Evolutionary conservation across 2,888 invertebrate species (phyloP).

Genomic region (Scelioninae gen. 1): DNA sequence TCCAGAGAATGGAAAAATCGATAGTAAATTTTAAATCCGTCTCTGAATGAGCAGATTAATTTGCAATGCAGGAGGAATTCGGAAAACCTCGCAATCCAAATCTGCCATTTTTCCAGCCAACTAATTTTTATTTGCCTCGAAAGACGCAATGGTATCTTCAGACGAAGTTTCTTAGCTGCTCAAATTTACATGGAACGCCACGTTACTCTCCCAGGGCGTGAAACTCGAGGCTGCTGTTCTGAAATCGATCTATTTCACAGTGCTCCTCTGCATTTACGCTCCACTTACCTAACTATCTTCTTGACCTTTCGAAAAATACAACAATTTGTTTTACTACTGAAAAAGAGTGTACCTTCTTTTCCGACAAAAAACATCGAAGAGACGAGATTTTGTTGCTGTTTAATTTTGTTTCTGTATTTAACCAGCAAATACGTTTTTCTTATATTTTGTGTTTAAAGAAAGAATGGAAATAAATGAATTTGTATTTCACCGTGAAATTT

Average conservation of each 20-base stretch:
- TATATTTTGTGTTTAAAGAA: no score
- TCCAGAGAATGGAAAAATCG: not conserved
- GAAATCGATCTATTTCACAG: conserved; percentile 48
- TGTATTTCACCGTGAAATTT: no score
- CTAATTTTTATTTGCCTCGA: conserved; percentile 41
- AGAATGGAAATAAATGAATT: no score
- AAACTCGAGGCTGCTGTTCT: conserved; percentile 26
- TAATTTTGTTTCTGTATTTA: conserved; percentile 43
- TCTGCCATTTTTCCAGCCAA: conserved; percentile 23
- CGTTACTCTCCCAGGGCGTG: conserved; percentile 25
- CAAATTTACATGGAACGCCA: conserved; percentile 53
- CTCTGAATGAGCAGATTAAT: not conserved
- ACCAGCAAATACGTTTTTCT: conserved; percentile 13
- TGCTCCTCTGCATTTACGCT: conserved; percentile 36
- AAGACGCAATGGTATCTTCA: conserved; percentile 14
- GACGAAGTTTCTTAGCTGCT: conserved; percentile 22
- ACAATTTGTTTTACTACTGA: conserved; percentile 47
- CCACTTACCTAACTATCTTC: conserved; percentile 54
- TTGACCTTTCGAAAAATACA: conserved; percentile 61
- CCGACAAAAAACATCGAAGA: conserved; percentile 19
- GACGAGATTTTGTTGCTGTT: conserved; percentile 30
- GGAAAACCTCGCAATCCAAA: no score
- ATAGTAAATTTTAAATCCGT: not conserved
- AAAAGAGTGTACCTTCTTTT: conserved; percentile 28
- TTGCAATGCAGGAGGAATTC: not conserved